Evolutionary conservation across 2,113 vertebrate genomes (phyloP).

Genomic region (Emydocephalus ijimae): DNA sequence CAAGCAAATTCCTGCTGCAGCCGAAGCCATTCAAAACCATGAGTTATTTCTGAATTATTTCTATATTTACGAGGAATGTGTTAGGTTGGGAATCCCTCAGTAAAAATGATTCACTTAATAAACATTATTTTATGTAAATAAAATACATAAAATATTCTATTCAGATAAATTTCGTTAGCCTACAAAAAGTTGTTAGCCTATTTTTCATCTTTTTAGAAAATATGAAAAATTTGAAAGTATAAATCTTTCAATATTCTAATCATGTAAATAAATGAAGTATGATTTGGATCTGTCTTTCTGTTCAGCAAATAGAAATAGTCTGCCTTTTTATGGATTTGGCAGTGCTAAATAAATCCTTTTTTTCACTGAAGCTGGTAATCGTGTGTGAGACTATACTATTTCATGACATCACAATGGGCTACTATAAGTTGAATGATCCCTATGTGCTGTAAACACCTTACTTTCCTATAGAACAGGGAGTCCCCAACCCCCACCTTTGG

Average conservation of each 20-base stretch:
- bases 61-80: background rate
- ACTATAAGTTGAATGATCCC: background rate
- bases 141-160: background rate
- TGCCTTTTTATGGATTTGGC: background rate
- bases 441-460: background rate
- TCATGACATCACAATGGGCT: background rate
- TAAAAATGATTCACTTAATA: background rate
- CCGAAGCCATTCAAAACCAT: background rate
- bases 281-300: background rate
- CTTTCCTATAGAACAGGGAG: background rate
- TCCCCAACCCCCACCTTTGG: no score
- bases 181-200: background rate
- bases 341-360: background rate
- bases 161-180: background rate
- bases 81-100: background rate
- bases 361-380: background rate
- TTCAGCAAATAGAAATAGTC: background rate
- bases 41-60: background rate
- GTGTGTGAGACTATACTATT: background rate
- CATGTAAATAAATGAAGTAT: background rate
- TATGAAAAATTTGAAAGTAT: no score
- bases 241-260: background rate
- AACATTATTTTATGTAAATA: background rate
- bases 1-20: no score
- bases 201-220: accelerated